Evolutionary conservation across 2,888 invertebrate species (phyloP), one percentile per base, ranked within the genome.

Genomic region (Drosophila conformis): DNA sequence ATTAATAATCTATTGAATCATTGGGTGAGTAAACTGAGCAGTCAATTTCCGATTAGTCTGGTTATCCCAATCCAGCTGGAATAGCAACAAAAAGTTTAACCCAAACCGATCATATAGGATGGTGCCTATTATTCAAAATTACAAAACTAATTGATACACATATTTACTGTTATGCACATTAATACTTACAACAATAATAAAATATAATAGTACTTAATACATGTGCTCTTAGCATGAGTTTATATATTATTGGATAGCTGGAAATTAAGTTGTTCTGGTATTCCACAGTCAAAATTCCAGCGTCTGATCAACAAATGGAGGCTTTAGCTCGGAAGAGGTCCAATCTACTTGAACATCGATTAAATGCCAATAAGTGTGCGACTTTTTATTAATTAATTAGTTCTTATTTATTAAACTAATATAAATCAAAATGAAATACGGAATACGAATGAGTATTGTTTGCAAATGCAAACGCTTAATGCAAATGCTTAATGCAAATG

Each of bases 321-420:
- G 81, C n/a, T 87, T 80, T 11, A 86, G 35, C 35, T 35, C 35
- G 11, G 11, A 35, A 35, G 4, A 4, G 40, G 10, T 10, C n/a
- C 83, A 35, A 91, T 83, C 4, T 82, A 68, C 61, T 85, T 84
- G 61, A 69, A 91, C 2, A 91, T 73, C 38, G 91, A 89, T 40
- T 90, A 91, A 18, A 91, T 80, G 4, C 84, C 88, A 82, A 62
- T 89, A 88, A 10, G 82, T 75, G 56, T 80, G 10, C 1, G 21
- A 21, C n/a, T 11, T 40, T 5, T 40, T n/a, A 40, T 2, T 40
- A 40, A 10, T n/a, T 10, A 40, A 40, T n/a, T 10, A 40, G n/a
- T n/a, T 40, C 21, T 21, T 21, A 21, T 21, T 21, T 21, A 21
- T 21, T 21, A 21, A 21, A 21, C 21, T 21, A 21, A 1, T 21